Percentiles rank a stretch among this genome's conserved stretches.
Evolutionary conservation across 2,113 vertebrate species (phyloP).

Genomic region (Tauraco erythrolophus): DNA sequence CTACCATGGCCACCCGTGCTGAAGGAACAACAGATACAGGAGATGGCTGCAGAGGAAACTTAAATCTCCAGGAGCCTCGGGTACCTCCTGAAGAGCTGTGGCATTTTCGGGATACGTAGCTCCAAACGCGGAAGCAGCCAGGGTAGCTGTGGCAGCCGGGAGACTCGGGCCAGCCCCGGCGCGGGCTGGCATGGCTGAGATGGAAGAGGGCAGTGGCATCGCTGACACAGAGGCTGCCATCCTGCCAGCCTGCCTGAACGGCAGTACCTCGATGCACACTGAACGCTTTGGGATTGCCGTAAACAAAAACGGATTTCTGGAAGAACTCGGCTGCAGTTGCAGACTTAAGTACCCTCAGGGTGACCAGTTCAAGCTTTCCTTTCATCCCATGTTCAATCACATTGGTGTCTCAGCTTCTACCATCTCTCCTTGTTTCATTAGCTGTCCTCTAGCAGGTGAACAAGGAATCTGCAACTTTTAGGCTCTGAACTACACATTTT

Average conservation of each 20-base stretch:
- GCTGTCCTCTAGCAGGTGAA: neutral
- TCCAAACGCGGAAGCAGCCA: neutral
- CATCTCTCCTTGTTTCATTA: neutral
- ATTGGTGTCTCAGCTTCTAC: neutral
- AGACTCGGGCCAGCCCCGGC: neutral
- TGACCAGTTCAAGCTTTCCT: neutral
- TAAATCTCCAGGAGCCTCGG: neutral
- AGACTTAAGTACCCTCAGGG: neutral
- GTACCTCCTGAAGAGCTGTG: neutral
- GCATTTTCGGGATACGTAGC: neutral
- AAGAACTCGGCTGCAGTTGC: neutral
- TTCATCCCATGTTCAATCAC: neutral
- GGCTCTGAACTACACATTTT: neutral
- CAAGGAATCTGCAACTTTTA: neutral
- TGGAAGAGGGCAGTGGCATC: neutral
- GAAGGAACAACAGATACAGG: neutral
- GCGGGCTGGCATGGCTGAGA: neutral
- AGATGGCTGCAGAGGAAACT: neutral
- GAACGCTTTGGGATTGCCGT: neutral
- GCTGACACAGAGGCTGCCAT: neutral
- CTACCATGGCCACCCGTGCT: neutral
- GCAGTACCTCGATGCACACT: fast-evolving
- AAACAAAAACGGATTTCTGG: neutral
- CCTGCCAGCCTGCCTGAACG: neutral
- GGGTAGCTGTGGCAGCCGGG: neutral